Conservation (phyloP, 2,797 vertebrate species). For the Graptemys geographica region DNA sequence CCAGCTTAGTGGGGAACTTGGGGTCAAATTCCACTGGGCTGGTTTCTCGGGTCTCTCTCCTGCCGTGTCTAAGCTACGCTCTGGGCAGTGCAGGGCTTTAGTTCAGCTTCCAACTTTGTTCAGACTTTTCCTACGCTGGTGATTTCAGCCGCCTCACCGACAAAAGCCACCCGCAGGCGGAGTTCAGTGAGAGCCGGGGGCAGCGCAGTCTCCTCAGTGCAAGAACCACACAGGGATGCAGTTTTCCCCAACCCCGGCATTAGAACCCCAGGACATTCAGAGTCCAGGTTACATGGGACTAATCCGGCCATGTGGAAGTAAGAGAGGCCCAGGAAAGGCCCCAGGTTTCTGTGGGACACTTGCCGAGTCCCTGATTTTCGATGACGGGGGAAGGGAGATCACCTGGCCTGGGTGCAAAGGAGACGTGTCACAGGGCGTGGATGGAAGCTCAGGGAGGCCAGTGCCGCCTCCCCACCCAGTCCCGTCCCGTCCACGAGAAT, state of each 20-base stretch:
- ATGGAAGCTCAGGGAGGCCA: background rate
- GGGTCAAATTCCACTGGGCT: background rate
- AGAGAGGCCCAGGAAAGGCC: fast-evolving
- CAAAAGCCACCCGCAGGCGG: background rate
- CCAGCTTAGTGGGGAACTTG: too few relatives aligned
- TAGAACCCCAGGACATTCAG: background rate
- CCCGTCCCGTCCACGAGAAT: fast-evolving
- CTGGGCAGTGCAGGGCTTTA: background rate
- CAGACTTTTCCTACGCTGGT: background rate
- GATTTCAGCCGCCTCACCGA: background rate
- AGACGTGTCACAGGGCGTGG: background rate
- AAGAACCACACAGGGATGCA: background rate
- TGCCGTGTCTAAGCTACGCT: background rate
- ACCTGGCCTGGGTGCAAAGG: background rate
- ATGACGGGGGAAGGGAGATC: background rate
- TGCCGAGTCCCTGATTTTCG: background rate
- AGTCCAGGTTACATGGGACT: background rate
- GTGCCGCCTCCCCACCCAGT: background rate
- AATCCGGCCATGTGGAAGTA: background rate
- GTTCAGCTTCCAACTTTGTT: background rate
- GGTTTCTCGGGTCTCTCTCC: background rate
- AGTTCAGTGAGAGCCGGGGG: background rate
- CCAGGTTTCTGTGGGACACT: fast-evolving
- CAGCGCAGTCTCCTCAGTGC: background rate
- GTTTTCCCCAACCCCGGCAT: background rate